A percentile compares a stretch with the other conserved stretches of the same genome.
Evolutionary conservation across 2,888 invertebrate species (phyloP).

Genomic region (Eueremaeus valkanovi): DNA sequence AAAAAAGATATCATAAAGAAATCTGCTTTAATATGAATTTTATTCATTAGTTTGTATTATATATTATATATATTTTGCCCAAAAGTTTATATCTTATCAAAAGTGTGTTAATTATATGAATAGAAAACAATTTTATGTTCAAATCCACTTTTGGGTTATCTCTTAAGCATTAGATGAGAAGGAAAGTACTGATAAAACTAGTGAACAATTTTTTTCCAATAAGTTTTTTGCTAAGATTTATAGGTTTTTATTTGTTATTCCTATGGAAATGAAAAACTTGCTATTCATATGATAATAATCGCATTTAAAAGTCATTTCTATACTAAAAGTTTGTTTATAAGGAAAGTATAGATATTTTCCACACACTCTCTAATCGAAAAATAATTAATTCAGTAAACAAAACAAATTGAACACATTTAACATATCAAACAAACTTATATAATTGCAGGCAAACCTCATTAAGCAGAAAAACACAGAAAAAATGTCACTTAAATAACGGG

Average conservation of each 20-base stretch:
- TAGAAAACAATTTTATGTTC: not conserved
- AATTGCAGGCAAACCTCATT: too few relatives aligned
- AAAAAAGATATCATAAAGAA: too few relatives aligned
- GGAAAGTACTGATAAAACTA: not conserved
- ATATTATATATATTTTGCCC: not conserved
- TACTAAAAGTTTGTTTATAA: not conserved
- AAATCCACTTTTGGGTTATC: not conserved
- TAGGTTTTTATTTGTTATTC: not conserved
- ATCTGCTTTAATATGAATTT: not conserved
- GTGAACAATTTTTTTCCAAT: too few relatives aligned
- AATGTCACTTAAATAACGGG: too few relatives aligned
- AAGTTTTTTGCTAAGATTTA: too few relatives aligned
- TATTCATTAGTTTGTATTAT: too few relatives aligned
- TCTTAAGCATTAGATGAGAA: not conserved
- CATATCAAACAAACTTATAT: too few relatives aligned
- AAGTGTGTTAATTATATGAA: slow-evolving; percentile 1
- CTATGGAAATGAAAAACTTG: not conserved
- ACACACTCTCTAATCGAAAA: too few relatives aligned
- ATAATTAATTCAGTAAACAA: not conserved
- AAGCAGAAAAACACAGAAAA: too few relatives aligned
- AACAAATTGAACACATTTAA: not conserved
- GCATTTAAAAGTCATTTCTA: not conserved
- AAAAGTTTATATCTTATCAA: not conserved
- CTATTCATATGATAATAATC: not conserved
- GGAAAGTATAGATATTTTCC: not conserved